Evolutionary conservation across 2,888 invertebrate species (phyloP), one percentile per base, ranked within the genome.

Genomic region (Acanthosepion esculentum): DNA sequence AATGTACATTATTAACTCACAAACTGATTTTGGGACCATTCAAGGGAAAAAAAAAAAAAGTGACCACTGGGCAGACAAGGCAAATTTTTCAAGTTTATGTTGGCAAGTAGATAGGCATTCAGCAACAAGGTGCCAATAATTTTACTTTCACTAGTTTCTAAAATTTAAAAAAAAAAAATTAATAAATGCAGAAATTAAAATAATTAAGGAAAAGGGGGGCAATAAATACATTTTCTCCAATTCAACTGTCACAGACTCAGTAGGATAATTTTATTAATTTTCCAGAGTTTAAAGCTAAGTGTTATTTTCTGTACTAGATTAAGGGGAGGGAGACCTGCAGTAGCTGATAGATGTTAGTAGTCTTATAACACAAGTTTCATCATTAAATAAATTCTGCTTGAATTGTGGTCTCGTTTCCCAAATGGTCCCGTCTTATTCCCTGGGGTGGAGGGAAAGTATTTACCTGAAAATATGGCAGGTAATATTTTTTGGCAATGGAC

Each of bases 1-100:
- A 93, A 50, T 93, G 92, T 92, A 92, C 92, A 50, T 93, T 93
- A 50, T 93, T 78, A n/a, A 78, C 93, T 53, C 48, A 93, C 29
- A 92, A 93, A 48, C 48, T 93, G 93, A 53, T 53, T 78, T 48
- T 93, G 93, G 93, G 93, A 93, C 48, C 93, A 93, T 48, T n/a
- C 93, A 93, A n/a, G 48, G 93, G 93, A 18, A 50, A 50, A 15
- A 92, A 18, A 18, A 48, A 92, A 93, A 78, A 78, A n/a, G 78
- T 78, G 78, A 78, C 78, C 78, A 78, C 78, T 78, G 78, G 78
- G 78, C 78, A 78, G 78, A 78, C 78, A 78, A 78, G 78, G 78
- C 78, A 78, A 78, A n/a, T 33, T 78, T 78, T 78, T 78, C 78
- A 78, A 78, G 78, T 78, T 78, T 78, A n/a, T n/a, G n/a, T 78